phyloP scores from a whole-genome alignment of 2,888 invertebrate species.

The Drosophila greeni region DNA sequence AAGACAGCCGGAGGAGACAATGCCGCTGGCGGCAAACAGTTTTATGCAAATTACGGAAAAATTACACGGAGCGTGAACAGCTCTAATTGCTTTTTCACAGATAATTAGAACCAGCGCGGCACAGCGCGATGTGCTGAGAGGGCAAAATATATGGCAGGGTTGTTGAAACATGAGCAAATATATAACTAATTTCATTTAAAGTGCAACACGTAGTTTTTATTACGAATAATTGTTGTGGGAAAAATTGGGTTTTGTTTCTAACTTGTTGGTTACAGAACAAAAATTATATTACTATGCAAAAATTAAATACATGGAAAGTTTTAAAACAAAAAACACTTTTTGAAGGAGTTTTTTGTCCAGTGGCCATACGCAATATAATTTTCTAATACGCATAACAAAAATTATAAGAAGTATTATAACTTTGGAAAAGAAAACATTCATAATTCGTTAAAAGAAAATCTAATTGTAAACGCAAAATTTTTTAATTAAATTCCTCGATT shows the following conservation, averaged over 20 bases:
- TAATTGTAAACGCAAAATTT: too few relatives aligned
- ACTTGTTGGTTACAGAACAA: background rate
- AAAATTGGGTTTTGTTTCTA: background rate
- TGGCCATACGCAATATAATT: background rate
- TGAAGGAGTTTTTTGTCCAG: background rate
- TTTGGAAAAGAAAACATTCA: background rate
- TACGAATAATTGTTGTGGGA: background rate
- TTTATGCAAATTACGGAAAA: constrained; percentile 61
- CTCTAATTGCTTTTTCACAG: constrained; percentile 69
- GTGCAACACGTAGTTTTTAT: background rate
- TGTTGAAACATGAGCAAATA: constrained; percentile 6
- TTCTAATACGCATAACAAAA: too few relatives aligned
- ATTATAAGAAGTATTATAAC: background rate
- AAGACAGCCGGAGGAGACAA: constrained; percentile 48
- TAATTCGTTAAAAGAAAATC: too few relatives aligned
- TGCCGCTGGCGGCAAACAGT: constrained; percentile 31
- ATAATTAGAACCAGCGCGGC: constrained; percentile 56
- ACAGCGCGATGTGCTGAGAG: constrained; percentile 2
- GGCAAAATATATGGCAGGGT: background rate
- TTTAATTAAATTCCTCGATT: too few relatives aligned
- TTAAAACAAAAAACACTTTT: background rate
- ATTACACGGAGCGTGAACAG: constrained; percentile 29
- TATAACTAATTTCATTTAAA: constrained; percentile 6
- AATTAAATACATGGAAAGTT: too few relatives aligned
- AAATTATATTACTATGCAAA: too few relatives aligned